Base-by-base conservation (phyloP, 2,797 vertebrate genomes). In the Argyrosomus regius region DNA sequence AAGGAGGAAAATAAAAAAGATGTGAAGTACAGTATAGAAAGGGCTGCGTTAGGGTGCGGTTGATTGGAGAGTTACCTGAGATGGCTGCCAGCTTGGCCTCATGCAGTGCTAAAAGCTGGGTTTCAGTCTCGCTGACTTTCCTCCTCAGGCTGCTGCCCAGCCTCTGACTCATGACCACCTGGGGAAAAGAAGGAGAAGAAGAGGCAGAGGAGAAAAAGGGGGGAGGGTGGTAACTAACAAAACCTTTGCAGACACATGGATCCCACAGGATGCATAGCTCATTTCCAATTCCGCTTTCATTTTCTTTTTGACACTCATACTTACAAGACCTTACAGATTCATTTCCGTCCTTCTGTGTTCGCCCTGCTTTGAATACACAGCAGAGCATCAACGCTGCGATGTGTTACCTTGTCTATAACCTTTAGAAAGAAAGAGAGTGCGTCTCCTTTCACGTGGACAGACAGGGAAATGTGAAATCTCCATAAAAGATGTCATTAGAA, bases 11-110 rank as follows among this genome's bases (percentile, higher is more conserved):
- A 86, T 72, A 77, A 83, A 83, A 71, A 59, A 75, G 59, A 75
- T 8, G 16, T 28, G 73, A 76, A 64, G 72, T 72, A 64, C 18
- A 50, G 62, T 72, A 64, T n/a, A 50, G 62, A 63, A 62, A 31
- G 67, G 61, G 68, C 61, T 67, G 69, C 22, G 59, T 6, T 17
- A 17, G 68, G 80, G 49, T 66, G 65, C 75, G 57, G 74, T 18
- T 59, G 49, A 61, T 52, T 14, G 72, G 20, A 57, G 45, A 26
- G 39, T 93, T 94, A 98, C 97, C 97, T 95, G 97, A 96, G 86
- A 96, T 82, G 81, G 97, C 96, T 0, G 96, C 94, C 85, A 95
- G 92, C 91, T 97, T 97, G 88, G 96, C 96, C 93, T 98, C 96
- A 13, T 97, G 96, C 83, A 98, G 93, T 0, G 93, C 87, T 76